Conservation (phyloP, 64 coral and sea anemone species). For the Dendronephthya gigantea region DNA sequence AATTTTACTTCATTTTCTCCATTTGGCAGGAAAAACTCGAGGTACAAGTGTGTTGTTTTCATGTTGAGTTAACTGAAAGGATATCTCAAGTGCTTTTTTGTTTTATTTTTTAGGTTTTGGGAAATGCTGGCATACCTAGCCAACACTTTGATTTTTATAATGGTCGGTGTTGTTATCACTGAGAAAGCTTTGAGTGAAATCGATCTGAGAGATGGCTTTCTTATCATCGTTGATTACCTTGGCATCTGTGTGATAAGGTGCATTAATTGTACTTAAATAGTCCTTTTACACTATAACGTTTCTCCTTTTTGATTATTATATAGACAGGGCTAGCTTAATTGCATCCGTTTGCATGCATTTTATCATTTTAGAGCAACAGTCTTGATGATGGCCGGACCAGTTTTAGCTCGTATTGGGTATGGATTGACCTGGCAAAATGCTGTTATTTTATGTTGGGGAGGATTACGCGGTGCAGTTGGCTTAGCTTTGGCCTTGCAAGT, state of each 20-base stretch:
- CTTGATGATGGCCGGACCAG: slow-evolving; percentile 52
- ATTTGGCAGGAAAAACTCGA: not conserved
- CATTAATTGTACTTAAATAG: too few species aligned
- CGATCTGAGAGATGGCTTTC: slow-evolving; percentile 62
- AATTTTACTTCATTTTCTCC: not conserved
- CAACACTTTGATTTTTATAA: slow-evolving; percentile 85
- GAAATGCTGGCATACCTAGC: slow-evolving; percentile 93
- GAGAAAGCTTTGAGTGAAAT: slow-evolving; percentile 71
- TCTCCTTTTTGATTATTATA: too few species aligned
- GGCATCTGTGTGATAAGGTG: slow-evolving; percentile 93
- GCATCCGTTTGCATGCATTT: too few species aligned
- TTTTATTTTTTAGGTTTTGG: slow-evolving; percentile 63
- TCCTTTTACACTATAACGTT: too few species aligned
- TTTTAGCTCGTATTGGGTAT: slow-evolving; percentile 74
- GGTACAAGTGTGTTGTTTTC: too few species aligned
- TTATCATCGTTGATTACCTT: slow-evolving; percentile 83
- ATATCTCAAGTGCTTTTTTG: too few species aligned
- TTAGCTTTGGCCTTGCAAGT: slow-evolving; percentile 85
- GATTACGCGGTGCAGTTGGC: slow-evolving; percentile 78
- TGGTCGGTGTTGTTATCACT: slow-evolving; percentile 88
- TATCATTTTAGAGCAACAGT: slow-evolving; percentile 53
- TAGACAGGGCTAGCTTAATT: too few species aligned
- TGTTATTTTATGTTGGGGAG: slow-evolving; percentile 82
- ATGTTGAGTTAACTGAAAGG: too few species aligned
- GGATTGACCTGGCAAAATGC: slow-evolving; percentile 93